Evolutionary conservation across 2,797 vertebrate species (phyloP), one percentile per base, ranked within the genome.

Genomic region (Ptychobarbus kaznakovi): DNA sequence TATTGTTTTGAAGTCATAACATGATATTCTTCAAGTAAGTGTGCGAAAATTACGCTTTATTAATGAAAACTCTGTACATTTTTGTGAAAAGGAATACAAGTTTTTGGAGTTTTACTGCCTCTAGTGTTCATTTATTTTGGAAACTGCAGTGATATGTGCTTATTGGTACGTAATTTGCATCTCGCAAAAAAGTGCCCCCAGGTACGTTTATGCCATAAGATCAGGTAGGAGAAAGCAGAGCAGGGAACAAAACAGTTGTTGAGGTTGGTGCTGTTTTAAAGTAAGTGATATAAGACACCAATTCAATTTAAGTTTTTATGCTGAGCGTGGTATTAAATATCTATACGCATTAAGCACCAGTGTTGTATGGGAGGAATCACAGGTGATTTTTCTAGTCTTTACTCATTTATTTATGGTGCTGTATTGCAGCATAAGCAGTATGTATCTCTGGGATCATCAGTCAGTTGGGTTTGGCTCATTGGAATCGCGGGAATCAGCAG

Each of bases 341-440:
- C 87, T 88, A 63, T 72, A 83, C 63, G 70, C 82, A 83, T 89
- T 88, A 88, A 83, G 66, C 42, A 15, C 44, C 70, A 35, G 68
- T 56, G 82, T 87, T 89, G 84, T 84, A 74, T 84, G 65, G 77
- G 49, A 51, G 80, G 69, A 70, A 63, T 85, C 76, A 73, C 58
- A 83, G 87, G 81, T 80, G 65, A 85, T 84, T 86, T 86, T 88
- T 84, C 46, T 82, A 80, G 70, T 84, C 80, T 88, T 82, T 82
- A 58, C 22, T 88, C 89, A 89, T 89, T 88, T 89, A 86, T 88
- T 87, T 82, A 69, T 84, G 35, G 8, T 32, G 65, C 75, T 82
- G 42, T 88, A 84, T 68, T 89, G 90, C 88, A 84, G 86, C 44
- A 86, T 87, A 91, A 91, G 89, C 89, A 89, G 81, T 80, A 78